Evolutionary conservation across 2,797 vertebrate species (phyloP), one percentile per base, ranked within the genome.

Genomic region (Pseudomugil tenellus): DNA sequence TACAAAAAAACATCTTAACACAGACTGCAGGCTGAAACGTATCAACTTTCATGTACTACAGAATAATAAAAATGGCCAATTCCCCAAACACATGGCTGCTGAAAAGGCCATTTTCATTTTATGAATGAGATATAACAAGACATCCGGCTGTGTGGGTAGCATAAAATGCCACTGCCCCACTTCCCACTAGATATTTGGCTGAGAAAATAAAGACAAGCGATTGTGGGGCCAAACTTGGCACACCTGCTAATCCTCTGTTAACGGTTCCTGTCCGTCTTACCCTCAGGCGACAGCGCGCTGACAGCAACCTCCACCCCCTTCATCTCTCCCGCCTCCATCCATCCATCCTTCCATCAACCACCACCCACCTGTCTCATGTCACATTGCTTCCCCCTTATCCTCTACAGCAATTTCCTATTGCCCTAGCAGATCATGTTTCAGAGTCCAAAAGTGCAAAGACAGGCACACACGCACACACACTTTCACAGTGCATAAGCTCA

Each of bases 391-490:
- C 81, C 79, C 72, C 68, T 67, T 76, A 75, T 88, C 80, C 83
- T 85, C 79, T 70, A 92, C 92, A 94, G 94, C 92, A 94, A 96
- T 96, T 96, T 98, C 96, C 96, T 96, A 95, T 95, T 95, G 79
- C 93, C 95, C 94, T 95, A 94, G 80, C 91, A 93, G 93, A 94
- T 96, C 90, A 77, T 93, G 93, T 93, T 95, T 88, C 92, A 89
- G 93, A 92, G 91, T 95, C 92, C 91, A 88, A 77, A 87, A 86
- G 17, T 74, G 77, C 77, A 75, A 63, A 86, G 0, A 31, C 77
- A 65, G 8, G 53, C 70, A 60, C 52, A 59, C 63, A 52, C 64
- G 72, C 66, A 58, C 73, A 59, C 63, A 52, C 59, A n/a, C 52
- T n/a, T 49, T 37, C 58, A 61, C 55, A 54, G 26, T 19, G 39